These are phyloP conservation scores for Lindbergichthys nudifrons DNA, from an alignment of 2,797 vertebrate genomes.

Conservation along the genomic window DNA sequence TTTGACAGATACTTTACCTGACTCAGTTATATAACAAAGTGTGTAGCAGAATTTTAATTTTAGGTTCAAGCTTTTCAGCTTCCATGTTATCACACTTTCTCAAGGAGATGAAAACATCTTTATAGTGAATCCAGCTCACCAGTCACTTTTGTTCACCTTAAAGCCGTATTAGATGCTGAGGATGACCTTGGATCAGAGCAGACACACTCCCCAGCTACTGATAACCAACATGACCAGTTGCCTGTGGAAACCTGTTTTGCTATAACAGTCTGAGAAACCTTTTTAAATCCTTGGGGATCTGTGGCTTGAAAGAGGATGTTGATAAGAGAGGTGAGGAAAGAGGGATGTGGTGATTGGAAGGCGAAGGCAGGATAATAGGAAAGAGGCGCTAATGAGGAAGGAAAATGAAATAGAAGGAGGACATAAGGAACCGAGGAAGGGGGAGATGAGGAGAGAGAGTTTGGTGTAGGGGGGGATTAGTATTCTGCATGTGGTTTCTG, in stretches of 20 bases:
- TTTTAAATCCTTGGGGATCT: constrained; percentile 48
- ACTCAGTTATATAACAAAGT: not conserved
- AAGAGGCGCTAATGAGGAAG: constrained; percentile 50
- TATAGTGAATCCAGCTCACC: not conserved
- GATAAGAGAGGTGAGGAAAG: constrained; percentile 68
- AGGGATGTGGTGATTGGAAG: constrained; percentile 38
- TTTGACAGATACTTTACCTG: not conserved
- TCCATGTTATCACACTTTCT: not conserved
- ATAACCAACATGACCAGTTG: constrained; percentile 11
- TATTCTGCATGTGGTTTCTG: constrained; percentile 8
- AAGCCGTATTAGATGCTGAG: not conserved
- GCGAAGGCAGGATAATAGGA: constrained; percentile 35
- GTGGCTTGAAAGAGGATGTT: constrained; percentile 44
- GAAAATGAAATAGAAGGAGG: constrained; percentile 17
- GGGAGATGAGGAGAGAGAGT: constrained; percentile 9
- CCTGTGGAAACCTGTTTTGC: constrained; percentile 45
- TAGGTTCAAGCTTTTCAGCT: not conserved
- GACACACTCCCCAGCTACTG: constrained; percentile 8
- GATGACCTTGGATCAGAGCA: not conserved
- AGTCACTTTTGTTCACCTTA: not conserved
- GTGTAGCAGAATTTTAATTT: not conserved
- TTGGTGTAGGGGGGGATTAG: constrained; percentile 6
- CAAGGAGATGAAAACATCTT: not conserved
- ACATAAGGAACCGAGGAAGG: constrained; percentile 1
- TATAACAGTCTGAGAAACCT: constrained; percentile 42